Base-by-base conservation (phyloP, 2,888 invertebrate species). In the Hecatera dysodea region DNA sequence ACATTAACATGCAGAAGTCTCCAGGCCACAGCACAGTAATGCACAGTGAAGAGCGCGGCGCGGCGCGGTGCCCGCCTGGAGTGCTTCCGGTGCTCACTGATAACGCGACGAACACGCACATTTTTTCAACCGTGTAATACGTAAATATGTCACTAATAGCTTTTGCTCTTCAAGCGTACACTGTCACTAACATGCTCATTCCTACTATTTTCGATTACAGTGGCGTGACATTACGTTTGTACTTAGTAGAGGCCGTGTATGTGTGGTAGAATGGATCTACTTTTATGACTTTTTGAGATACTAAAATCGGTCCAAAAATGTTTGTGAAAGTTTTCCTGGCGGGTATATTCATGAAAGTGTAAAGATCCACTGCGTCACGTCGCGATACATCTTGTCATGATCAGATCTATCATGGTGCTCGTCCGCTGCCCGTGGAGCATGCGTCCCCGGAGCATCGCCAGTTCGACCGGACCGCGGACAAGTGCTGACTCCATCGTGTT, bases 51-150 rank as follows among this genome's bases (percentile, higher is more conserved):
- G 24, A 39, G 48, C 39, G 39, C 29, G n/a, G 48, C 27, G 27
- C 24, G 70, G 57, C 59, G 57, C 53, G 48, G 64, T n/a, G 74
- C 72, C 67, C 80, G 80, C 81, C 66, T 72, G 76, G 75, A 72
- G 65, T 56, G 73, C 81, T 81, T 86, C 85, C 86, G 86, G 73
- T 73, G 46, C 66, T 61, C 36, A 68, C 72, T 80, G 86, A 85
- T 86, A 86, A 80, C 82, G 67, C 55, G 15, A 33, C 73, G 62
- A 64, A 71, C 62, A 59, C 68, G 73, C 69, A 72, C 69, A 56
- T 55, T 59, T 65, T 61, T 67, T 76, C 76, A 75, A 78, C 78
- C 81, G 78, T 83, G 70, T 72, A 71, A 46, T 53, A 72, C 52
- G 52, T 71, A n/a, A 36, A 50, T 50, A 19, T 29, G 29, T 36